These are phyloP conservation scores for Abscondita cerata DNA, from an alignment of 2,888 invertebrate genomes.

Conservation along the genomic window DNA sequence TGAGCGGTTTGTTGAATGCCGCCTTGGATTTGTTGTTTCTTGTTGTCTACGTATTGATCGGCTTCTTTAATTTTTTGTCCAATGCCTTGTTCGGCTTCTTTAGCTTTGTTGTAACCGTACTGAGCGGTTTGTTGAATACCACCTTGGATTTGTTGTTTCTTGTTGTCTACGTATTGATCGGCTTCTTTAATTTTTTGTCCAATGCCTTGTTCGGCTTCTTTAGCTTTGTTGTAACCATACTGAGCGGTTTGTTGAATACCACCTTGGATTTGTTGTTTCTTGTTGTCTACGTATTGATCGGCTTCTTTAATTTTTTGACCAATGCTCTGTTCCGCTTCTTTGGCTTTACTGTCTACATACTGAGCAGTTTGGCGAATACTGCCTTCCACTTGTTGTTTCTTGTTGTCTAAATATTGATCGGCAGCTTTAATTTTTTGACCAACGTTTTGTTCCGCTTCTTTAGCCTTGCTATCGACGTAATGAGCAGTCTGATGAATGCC, in stretches of 20 bases:
- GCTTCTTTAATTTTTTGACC: background rate
- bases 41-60: conserved; percentile 33
- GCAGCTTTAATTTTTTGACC: conserved; percentile 39
- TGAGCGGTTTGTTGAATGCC: conserved; percentile 45
- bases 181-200: conserved; percentile 38
- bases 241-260: background rate
- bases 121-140: conserved; percentile 9
- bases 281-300: conserved; percentile 10
- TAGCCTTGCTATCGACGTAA: conserved; percentile 45
- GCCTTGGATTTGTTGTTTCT: conserved; percentile 32
- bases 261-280: background rate
- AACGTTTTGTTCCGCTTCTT: conserved; percentile 34
- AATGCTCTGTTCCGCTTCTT: conserved; percentile 27
- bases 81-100: conserved; percentile 35
- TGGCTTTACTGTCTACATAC: conserved; percentile 49
- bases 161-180: conserved; percentile 31
- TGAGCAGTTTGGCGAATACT: conserved; percentile 28
- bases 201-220: conserved; percentile 42
- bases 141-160: conserved; percentile 23
- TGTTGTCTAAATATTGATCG: conserved; percentile 33
- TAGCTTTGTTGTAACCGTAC: conserved; percentile 45
- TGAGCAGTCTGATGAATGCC: conserved; percentile 12
- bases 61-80: conserved; percentile 38
- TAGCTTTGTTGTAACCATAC: background rate
- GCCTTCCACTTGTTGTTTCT: conserved; percentile 32